phyloP scores from a whole-genome alignment of 2,113 vertebrate species.

The Paracanthobrama guichenoti region DNA sequence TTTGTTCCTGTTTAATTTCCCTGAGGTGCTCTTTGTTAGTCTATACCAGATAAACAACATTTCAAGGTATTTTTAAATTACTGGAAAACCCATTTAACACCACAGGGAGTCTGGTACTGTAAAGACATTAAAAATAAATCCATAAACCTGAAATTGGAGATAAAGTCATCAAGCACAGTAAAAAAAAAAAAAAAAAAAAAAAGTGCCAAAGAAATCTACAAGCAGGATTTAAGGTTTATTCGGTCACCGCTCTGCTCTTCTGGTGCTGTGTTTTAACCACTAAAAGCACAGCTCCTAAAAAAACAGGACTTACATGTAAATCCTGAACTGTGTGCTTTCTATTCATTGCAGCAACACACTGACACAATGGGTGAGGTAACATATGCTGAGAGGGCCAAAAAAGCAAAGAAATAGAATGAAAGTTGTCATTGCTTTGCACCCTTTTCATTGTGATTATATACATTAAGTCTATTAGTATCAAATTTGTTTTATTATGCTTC shows the following conservation, averaged over 20 bases:
- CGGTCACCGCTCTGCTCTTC: conserved; percentile 19
- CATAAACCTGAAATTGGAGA: conserved; percentile 54
- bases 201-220: conserved; percentile 26
- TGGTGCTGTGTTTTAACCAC: conserved; percentile 34
- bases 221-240: conserved; percentile 33
- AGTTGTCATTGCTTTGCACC: neutral
- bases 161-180: conserved; percentile 45
- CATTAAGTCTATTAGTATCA: neutral
- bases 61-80: conserved; percentile 48
- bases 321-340: conserved; percentile 46
- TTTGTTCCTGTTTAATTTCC: conserved; percentile 50
- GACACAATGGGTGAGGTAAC: conserved; percentile 43
- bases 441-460: neutral
- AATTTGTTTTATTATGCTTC: neutral
- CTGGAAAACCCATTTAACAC: conserved; percentile 54
- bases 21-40: conserved; percentile 17
- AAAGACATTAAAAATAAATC: conserved; percentile 47
- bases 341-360: conserved; percentile 21
- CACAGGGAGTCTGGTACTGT: conserved; percentile 44
- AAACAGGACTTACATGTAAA: conserved; percentile 41
- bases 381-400: conserved; percentile 38
- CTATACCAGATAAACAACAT: conserved; percentile 43
- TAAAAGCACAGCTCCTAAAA: conserved; percentile 41
- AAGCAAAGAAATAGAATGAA: neutral
- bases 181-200: neutral